phyloP scores from a whole-genome alignment of 2,888 invertebrate genomes.

The Biston betularia region DNA sequence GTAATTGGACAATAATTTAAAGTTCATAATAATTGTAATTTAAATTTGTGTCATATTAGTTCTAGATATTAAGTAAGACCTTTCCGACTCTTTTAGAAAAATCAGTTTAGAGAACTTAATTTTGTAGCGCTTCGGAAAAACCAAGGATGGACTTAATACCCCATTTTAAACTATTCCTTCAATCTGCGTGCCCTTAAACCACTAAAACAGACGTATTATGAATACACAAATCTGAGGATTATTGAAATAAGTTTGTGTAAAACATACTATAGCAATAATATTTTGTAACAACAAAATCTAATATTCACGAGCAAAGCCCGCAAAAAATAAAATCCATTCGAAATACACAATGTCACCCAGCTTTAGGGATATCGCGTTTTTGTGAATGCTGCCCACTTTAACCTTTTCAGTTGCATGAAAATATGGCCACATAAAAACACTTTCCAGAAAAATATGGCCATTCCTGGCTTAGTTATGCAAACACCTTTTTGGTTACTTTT shows the following conservation, averaged over 20 bases:
- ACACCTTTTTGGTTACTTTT: constrained; percentile 15
- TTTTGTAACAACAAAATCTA: constrained; percentile 16
- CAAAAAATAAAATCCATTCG: constrained; percentile 39
- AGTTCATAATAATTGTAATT: too few species aligned
- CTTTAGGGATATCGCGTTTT: constrained; percentile 42
- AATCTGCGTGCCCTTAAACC: too few species aligned
- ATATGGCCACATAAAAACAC: constrained; percentile 47
- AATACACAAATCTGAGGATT: too few species aligned
- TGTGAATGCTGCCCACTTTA: constrained; percentile 42
- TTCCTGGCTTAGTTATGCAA: constrained; percentile 38
- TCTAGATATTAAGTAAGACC: too few species aligned
- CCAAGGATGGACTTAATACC: too few species aligned
- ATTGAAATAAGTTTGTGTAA: constrained; percentile 1
- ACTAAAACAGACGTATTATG: too few species aligned
- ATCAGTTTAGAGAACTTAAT: too few species aligned
- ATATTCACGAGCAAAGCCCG: constrained; percentile 7
- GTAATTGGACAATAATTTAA: too few species aligned
- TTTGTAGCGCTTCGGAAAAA: too few species aligned
- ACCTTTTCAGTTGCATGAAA: constrained; percentile 43
- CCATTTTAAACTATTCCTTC: too few species aligned
- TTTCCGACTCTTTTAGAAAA: not conserved
- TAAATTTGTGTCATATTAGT: too few species aligned
- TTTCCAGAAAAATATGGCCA: constrained; percentile 40
- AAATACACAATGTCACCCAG: constrained; percentile 37
- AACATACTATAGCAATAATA: constrained; percentile 6